These are phyloP conservation scores for Neoitamus cyanurus DNA, from an alignment of 2,888 invertebrate genomes.

Conservation along the genomic window DNA sequence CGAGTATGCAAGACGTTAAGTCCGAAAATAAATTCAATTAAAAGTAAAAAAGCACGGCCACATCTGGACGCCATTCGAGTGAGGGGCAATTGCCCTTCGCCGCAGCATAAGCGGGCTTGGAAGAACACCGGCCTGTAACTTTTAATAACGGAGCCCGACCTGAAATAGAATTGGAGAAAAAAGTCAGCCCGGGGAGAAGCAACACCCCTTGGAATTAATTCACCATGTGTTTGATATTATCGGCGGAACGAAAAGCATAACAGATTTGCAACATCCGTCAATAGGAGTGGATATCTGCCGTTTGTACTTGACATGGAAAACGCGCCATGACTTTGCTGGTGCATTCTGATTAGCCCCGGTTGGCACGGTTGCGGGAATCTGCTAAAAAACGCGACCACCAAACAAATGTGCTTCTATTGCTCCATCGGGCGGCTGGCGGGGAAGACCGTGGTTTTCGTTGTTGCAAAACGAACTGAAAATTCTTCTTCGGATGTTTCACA, in stretches of 20 bases:
- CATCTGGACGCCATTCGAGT: conserved; percentile 16
- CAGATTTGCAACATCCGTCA: conserved; percentile 38
- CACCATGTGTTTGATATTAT: conserved; percentile 29
- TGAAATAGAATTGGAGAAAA: neutral
- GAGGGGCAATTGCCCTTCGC: neutral
- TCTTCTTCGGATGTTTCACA: neutral
- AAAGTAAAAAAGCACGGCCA: neutral
- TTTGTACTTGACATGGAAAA: conserved; percentile 31
- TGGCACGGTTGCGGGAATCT: neutral
- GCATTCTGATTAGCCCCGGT: conserved; percentile 9
- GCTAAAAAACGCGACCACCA: conserved; percentile 3
- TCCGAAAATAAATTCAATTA: conserved; percentile 21
- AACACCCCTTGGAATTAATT: conserved; percentile 9
- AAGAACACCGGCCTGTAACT: neutral
- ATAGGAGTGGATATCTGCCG: neutral
- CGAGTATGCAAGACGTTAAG: neutral
- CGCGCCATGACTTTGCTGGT: neutral
- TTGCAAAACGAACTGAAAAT: conserved; percentile 7
- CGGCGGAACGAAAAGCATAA: conserved; percentile 3
- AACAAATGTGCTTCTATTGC: neutral
- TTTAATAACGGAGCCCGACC: neutral
- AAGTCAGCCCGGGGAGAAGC: neutral
- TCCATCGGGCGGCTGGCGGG: neutral
- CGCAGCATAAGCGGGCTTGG: neutral
- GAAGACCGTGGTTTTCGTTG: neutral